phyloP scores from a whole-genome alignment of 2,888 invertebrate species.

The Polyploca ridens region DNA sequence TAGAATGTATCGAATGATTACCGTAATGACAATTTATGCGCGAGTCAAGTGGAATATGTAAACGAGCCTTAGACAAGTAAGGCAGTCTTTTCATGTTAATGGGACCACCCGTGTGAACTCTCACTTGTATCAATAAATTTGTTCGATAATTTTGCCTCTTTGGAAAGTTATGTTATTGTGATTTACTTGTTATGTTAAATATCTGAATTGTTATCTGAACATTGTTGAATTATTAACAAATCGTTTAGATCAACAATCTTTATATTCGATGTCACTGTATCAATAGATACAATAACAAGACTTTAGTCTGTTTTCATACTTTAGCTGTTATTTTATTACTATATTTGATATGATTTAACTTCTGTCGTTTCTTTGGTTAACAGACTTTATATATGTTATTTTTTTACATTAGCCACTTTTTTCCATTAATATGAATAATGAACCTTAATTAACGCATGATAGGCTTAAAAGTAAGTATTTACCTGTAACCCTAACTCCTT shows the following conservation, averaged over 20 bases:
- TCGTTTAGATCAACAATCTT: background rate
- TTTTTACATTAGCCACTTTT: no score
- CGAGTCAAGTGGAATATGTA: slow-evolving; percentile 72
- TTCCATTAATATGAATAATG: no score
- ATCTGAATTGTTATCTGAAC: background rate
- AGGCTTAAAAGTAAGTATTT: no score
- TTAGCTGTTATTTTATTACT: background rate
- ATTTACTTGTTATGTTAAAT: slow-evolving; percentile 9
- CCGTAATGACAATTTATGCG: slow-evolving; percentile 81
- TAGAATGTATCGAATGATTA: slow-evolving; percentile 74
- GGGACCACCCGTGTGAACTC: slow-evolving; percentile 72
- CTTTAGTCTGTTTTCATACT: background rate
- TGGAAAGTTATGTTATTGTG: slow-evolving; percentile 9
- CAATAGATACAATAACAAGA: background rate
- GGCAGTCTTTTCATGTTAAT: slow-evolving; percentile 59
- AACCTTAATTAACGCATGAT: no score
- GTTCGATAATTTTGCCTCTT: slow-evolving; percentile 18
- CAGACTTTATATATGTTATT: no score
- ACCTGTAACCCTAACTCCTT: no score
- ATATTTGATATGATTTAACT: background rate
- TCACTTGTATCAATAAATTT: slow-evolving; percentile 36
- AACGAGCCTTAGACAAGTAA: slow-evolving; percentile 68
- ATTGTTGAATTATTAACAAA: background rate
- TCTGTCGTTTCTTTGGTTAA: no score
- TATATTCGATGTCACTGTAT: background rate